Percentiles rank a stretch among this genome's conserved stretches.
Conservation (phyloP, 1,140 invertebrate genomes). For the Aphis gossypii region DNA sequence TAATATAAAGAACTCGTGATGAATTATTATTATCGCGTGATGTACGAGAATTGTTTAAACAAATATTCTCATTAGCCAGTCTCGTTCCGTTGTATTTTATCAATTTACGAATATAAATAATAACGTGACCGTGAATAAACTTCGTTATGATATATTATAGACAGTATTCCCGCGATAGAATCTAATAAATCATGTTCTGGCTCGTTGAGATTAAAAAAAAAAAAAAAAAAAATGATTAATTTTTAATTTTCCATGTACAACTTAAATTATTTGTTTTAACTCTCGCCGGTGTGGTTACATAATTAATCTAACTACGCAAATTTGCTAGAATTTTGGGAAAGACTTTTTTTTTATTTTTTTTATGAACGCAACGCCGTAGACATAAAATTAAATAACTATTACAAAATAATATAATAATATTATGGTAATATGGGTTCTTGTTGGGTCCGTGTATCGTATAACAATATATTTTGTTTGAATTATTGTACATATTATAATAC, state of each 20-base stretch:
- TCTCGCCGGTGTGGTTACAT: neutral
- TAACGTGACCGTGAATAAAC: neutral
- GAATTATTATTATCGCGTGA: neutral
- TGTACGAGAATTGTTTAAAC: conserved; percentile 2
- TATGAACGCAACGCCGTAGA: neutral
- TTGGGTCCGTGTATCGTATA: neutral
- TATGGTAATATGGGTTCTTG: neutral
- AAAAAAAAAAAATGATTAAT: conserved; percentile 46
- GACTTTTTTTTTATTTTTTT: neutral
- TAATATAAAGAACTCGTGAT: neutral
- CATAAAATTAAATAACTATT: neutral
- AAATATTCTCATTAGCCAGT: neutral
- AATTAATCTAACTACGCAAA: neutral
- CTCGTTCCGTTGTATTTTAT: neutral
- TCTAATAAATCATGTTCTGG: conserved; percentile 31
- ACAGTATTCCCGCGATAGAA: neutral
- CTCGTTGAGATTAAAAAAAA: conserved; percentile 16
- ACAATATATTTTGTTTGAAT: neutral
- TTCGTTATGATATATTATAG: conserved; percentile 30
- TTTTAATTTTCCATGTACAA: conserved; percentile 22
- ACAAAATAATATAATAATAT: neutral
- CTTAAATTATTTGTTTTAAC: conserved; percentile 27
- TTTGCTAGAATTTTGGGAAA: neutral
- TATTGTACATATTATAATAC: neutral
- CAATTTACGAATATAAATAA: conserved; percentile 12